Conservation (phyloP, 2,888 invertebrate species). For the Yponomeuta plumbellus region DNA sequence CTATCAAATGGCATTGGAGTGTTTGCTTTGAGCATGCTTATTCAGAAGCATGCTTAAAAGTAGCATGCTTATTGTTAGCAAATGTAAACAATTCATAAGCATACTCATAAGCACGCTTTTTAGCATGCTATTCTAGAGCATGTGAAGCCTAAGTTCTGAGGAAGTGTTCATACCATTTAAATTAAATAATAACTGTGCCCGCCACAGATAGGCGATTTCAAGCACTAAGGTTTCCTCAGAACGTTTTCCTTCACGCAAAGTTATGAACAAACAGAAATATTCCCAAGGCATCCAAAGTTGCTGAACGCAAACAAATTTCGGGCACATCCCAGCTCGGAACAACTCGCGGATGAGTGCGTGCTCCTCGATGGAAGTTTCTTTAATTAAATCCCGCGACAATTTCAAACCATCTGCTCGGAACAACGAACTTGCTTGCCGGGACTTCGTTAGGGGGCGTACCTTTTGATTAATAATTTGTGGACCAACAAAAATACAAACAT, state of each 20-base stretch:
- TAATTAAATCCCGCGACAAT: conserved; percentile 57
- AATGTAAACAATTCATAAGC: too few relatives aligned
- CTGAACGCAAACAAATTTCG: conserved; percentile 32
- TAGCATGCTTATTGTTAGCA: too few relatives aligned
- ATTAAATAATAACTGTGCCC: too few relatives aligned
- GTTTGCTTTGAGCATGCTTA: too few relatives aligned
- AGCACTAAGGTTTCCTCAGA: too few relatives aligned
- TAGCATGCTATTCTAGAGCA: too few relatives aligned
- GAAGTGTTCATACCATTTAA: too few relatives aligned
- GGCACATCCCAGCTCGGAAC: conserved; percentile 29
- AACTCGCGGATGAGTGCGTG: conserved; percentile 29
- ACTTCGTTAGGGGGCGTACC: background rate
- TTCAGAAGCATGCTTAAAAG: too few relatives aligned
- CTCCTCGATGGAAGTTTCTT: conserved; percentile 35
- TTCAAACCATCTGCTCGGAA: conserved; percentile 47
- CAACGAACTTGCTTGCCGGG: conserved; percentile 6
- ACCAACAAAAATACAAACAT: background rate
- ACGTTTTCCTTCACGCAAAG: background rate
- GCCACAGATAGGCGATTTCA: too few relatives aligned
- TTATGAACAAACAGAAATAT: background rate
- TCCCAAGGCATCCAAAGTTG: background rate
- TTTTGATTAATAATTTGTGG: background rate
- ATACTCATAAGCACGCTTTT: too few relatives aligned
- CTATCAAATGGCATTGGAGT: too few relatives aligned
- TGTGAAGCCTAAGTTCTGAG: too few relatives aligned